phyloP scores from a whole-genome alignment of 2,797 vertebrate species.

The Atherinosoma microstoma region DNA sequence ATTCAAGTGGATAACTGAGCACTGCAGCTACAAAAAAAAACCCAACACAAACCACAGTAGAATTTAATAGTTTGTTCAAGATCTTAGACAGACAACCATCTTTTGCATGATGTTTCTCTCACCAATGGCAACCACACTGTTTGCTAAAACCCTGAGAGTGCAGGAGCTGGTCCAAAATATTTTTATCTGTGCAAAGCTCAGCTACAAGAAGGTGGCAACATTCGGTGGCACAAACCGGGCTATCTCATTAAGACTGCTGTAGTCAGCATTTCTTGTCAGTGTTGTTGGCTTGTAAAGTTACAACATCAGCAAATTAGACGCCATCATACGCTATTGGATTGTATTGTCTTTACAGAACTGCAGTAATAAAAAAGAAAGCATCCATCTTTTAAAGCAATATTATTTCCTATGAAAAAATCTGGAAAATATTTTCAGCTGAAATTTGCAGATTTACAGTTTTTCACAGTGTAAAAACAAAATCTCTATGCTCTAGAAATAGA shows the following conservation, averaged over 20 bases:
- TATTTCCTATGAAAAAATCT: conserved; percentile 19
- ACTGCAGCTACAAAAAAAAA: neutral
- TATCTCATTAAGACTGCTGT: conserved; percentile 48
- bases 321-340: conserved; percentile 40
- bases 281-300: conserved; percentile 55
- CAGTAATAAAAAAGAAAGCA: conserved; percentile 37
- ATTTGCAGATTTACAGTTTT: neutral
- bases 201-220: conserved; percentile 36
- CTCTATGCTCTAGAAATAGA: neutral
- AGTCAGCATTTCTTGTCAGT: conserved; percentile 50
- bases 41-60: neutral
- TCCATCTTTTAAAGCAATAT: conserved; percentile 24
- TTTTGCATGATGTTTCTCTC: conserved; percentile 34
- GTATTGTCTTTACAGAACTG: conserved; percentile 47
- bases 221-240: conserved; percentile 37
- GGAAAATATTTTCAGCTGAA: conserved; percentile 24
- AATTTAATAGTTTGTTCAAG: conserved; percentile 10
- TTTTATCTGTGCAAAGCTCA: conserved; percentile 36
- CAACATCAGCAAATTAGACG: conserved; percentile 54
- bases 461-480: neutral
- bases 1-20: conserved; percentile 7
- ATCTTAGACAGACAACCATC: conserved; percentile 4
- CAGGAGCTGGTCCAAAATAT: conserved; percentile 41
- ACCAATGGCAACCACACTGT: conserved; percentile 25
- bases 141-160: conserved; percentile 45